Evolutionary conservation across 2,113 vertebrate species (phyloP).

Genomic region (Penelope pileata): DNA sequence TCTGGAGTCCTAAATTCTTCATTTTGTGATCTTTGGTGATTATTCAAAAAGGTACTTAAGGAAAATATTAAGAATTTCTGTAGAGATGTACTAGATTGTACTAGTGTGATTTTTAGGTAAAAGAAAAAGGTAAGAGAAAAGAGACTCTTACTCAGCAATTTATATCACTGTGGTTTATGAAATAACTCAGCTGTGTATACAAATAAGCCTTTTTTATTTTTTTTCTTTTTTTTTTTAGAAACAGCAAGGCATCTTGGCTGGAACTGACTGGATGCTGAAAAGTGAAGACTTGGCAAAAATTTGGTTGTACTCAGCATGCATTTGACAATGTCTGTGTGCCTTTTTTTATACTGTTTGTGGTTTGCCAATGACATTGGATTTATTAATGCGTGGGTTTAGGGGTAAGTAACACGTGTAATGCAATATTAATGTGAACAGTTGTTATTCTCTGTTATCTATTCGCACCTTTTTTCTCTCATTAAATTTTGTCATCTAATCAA

Average conservation of each 20-base stretch:
- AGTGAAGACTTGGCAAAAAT: neutral
- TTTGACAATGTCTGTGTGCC: neutral
- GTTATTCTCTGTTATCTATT: slow-evolving; percentile 12
- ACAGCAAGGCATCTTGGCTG: rapidly evolving
- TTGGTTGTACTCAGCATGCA: neutral
- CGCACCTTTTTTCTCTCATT: neutral
- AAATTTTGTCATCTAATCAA: neutral
- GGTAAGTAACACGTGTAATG: neutral
- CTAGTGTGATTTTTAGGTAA: neutral
- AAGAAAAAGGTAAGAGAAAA: neutral
- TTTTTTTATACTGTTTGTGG: neutral
- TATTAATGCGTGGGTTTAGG: neutral
- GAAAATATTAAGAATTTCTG: slow-evolving; percentile 26
- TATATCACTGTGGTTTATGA: neutral
- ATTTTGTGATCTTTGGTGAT: slow-evolving; percentile 38
- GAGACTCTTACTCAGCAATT: neutral
- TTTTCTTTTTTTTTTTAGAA: neutral
- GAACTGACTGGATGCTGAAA: neutral
- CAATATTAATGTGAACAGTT: slow-evolving; percentile 13
- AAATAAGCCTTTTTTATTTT: neutral
- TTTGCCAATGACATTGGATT: neutral
- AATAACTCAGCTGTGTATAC: neutral
- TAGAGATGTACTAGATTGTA: neutral
- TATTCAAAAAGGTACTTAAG: slow-evolving; percentile 18
- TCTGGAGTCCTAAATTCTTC: slow-evolving; percentile 5